Evolutionary conservation across 2,888 invertebrate species (phyloP), one percentile per base, ranked within the genome.

Genomic region (Physocephala rufipes): DNA sequence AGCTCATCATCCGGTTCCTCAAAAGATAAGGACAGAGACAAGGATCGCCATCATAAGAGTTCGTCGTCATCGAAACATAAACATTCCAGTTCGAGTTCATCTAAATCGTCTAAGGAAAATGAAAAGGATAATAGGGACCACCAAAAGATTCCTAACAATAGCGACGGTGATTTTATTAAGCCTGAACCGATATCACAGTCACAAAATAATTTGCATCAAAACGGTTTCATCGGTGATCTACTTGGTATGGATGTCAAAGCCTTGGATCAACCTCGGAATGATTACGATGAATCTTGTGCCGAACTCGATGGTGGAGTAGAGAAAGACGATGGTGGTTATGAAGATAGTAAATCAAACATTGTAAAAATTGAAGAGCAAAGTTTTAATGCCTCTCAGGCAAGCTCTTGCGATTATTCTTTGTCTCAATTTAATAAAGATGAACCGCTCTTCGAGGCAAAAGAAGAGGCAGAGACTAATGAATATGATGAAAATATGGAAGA

Each of bases 381-480:
- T 65, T 75, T 85, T 77, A 88, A 87, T 87, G 87, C 86, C 80
- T 90, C 86, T 79, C 89, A 84, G 74, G 89, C 89, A n/a, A 91
- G 92, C 75, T 91, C 91, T 63, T 92, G 91, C 84, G 91, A 92
- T 82, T 91, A 92, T 82, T 91, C 90, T 62, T 77, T 92, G 84
- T 91, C 92, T 59, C 91, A 91, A 79, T 91, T 92, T 78, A 87
- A 88, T 58, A 85, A 85, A 65, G 85, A 88, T 74, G 89, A 90
- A 77, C 86, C 88, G 2, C 75, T 82, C 47, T 87, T 85, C 72
- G 81, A 79, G 55, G 74, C 78, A 21, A 85, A 85, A 70, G 77
- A 78, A 9, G 79, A 84, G 7, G 82, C 81, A 47, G 85, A 86
- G 16, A 86, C 85, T 15, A 62, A 24, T 5, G 62, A 59, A 3